These are phyloP conservation scores for Vollenhovia emeryi DNA, from an alignment of 1,140 invertebrate genomes.

Conservation along the genomic window DNA sequence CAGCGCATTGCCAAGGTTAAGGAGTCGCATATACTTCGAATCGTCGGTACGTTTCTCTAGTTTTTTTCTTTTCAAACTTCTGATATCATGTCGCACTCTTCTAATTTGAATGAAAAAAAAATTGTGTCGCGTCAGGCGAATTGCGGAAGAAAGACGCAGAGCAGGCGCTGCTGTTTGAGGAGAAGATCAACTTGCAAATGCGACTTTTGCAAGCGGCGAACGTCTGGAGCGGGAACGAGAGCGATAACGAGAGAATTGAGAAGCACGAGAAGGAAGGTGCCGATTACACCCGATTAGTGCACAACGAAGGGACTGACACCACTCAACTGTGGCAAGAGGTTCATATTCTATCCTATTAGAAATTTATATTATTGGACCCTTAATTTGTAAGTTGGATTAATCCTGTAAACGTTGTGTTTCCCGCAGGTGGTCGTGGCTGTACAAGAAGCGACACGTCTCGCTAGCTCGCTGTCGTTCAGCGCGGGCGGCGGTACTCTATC, in stretches of 20 bases:
- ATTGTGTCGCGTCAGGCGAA: conserved; percentile 85
- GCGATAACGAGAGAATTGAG: conserved; percentile 76
- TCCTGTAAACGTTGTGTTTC: conserved; percentile 12
- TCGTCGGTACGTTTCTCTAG: conserved; percentile 87
- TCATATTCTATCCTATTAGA: conserved; percentile 4
- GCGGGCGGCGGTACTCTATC: conserved; percentile 91
- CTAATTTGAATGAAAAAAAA: neutral
- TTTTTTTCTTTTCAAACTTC: neutral
- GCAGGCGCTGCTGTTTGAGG: conserved; percentile 93
- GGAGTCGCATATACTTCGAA: conserved; percentile 89
- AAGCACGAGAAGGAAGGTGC: conserved; percentile 78
- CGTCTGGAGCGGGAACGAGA: conserved; percentile 80
- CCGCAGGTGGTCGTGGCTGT: conserved; percentile 81
- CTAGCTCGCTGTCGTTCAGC: conserved; percentile 88
- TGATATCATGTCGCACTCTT: conserved; percentile 27
- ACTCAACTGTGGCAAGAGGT: conserved; percentile 82
- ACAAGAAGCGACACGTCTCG: conserved; percentile 90
- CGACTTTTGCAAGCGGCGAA: conserved; percentile 90
- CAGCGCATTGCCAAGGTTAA: conserved; percentile 90
- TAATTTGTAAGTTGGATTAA: neutral
- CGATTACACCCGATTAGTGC: conserved; percentile 81
- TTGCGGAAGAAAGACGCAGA: conserved; percentile 95
- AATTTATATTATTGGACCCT: neutral
- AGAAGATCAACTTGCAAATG: conserved; percentile 94
- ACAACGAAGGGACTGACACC: conserved; percentile 79